A percentile compares a stretch with the other conserved stretches of the same genome.
These are phyloP conservation scores for Ephestia elutella DNA, from an alignment of 1,140 invertebrate species.

Conservation along the genomic window DNA sequence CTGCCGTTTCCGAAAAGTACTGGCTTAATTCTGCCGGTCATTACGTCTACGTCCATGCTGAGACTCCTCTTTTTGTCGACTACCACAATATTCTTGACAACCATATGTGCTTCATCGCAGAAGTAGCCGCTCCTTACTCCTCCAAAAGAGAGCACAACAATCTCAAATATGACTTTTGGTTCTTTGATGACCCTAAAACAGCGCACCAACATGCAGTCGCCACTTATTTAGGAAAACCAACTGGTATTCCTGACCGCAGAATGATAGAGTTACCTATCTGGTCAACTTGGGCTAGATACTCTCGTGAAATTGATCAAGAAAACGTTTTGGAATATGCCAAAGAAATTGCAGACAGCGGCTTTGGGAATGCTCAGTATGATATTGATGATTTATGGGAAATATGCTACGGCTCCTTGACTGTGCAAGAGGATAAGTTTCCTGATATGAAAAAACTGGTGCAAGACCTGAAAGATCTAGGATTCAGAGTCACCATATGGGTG, in stretches of 20 bases:
- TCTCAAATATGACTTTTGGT: conserved; percentile 77
- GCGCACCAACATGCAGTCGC: conserved; percentile 79
- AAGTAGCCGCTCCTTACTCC: conserved; percentile 75
- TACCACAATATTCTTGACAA: conserved; percentile 78
- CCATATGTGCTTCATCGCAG: conserved; percentile 77
- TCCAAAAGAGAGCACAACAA: conserved; percentile 44
- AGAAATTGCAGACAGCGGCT: conserved; percentile 79
- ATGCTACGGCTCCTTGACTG: conserved; percentile 84
- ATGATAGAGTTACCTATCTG: conserved; percentile 88
- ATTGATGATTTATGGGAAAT: conserved; percentile 91
- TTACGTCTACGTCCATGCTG: conserved; percentile 77
- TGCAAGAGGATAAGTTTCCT: conserved; percentile 80
- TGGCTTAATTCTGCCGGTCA: conserved; percentile 83
- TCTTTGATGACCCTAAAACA: conserved; percentile 75
- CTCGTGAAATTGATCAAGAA: conserved; percentile 78
- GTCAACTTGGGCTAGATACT: conserved; percentile 90
- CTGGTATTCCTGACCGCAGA: conserved; percentile 78
- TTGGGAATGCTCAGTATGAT: conserved; percentile 84
- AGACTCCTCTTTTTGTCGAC: conserved; percentile 81
- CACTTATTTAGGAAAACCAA: conserved; percentile 78
- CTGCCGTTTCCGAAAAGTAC: conserved; percentile 82
- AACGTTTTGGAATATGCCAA: conserved; percentile 79
- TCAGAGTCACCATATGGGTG: conserved; percentile 84
- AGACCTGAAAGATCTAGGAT: conserved; percentile 76
- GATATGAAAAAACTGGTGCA: conserved; percentile 74